Percentiles rank a stretch among this genome's conserved stretches.
Evolutionary conservation across 2,888 invertebrate species (phyloP).

Genomic region (Ceramica pisi): DNA sequence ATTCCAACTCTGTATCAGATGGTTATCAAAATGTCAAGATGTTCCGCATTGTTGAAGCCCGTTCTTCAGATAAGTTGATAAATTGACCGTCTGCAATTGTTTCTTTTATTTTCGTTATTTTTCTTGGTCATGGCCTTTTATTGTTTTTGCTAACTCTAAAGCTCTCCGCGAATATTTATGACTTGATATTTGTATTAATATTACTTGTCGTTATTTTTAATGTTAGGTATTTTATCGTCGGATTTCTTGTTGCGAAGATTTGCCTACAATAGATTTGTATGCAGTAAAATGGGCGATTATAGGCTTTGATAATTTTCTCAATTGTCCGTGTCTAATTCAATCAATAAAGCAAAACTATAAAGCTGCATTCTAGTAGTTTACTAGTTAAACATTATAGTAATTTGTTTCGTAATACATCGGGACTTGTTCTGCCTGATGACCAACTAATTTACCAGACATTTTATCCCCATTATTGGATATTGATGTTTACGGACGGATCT

Average conservation of each 20-base stretch:
- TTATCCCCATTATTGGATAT: slow-evolving; percentile 50
- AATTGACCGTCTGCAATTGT: slow-evolving; percentile 64
- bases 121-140: slow-evolving; percentile 62
- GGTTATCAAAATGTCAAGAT: slow-evolving; percentile 62
- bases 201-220: slow-evolving; percentile 39
- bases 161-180: slow-evolving; percentile 30
- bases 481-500: slow-evolving; percentile 44
- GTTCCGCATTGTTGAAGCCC: slow-evolving; percentile 66
- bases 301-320: slow-evolving; percentile 24
- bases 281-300: slow-evolving; percentile 23
- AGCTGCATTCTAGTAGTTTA: slow-evolving; percentile 25
- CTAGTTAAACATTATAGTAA: slow-evolving; percentile 41
- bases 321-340: slow-evolving; percentile 54
- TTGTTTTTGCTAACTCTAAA: slow-evolving; percentile 47
- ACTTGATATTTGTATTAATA: slow-evolving; percentile 36
- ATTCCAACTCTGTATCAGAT: slow-evolving; percentile 57
- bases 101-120: slow-evolving; percentile 58
- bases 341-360: slow-evolving; percentile 41
- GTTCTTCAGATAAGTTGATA: slow-evolving; percentile 66
- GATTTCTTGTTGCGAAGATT: slow-evolving; percentile 7
- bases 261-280: slow-evolving; percentile 7
- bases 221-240: slow-evolving; percentile 15
- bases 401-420: slow-evolving; percentile 37
- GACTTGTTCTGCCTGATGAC: slow-evolving; percentile 39
- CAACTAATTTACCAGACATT: slow-evolving; percentile 46